Evolutionary conservation across 2,888 invertebrate species (phyloP).

Genomic region (Scotopteryx bipunctaria): DNA sequence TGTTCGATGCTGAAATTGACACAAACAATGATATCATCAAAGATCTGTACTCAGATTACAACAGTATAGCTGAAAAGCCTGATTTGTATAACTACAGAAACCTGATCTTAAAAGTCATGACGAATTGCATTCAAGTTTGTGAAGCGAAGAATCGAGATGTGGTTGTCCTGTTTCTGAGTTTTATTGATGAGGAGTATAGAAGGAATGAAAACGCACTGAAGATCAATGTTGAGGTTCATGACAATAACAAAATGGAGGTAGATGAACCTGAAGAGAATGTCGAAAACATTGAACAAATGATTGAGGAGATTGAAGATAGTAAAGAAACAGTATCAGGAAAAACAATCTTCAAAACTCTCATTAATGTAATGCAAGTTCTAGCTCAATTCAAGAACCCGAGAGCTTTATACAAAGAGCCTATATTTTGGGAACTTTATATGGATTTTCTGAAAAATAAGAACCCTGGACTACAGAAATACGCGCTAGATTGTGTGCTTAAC

Average conservation of each 20-base stretch:
- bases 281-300: slow-evolving; percentile 63
- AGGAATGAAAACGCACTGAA: slow-evolving; percentile 65
- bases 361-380: slow-evolving; percentile 89
- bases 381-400: slow-evolving; percentile 91
- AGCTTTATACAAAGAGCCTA: slow-evolving; percentile 89
- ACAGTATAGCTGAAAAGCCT: slow-evolving; percentile 81
- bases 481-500: slow-evolving; percentile 92
- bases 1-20: slow-evolving; percentile 66
- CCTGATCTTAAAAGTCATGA: slow-evolving; percentile 91
- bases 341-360: slow-evolving; percentile 79
- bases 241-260: slow-evolving; percentile 64
- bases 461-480: slow-evolving; percentile 90
- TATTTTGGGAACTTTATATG: slow-evolving; percentile 89
- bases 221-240: slow-evolving; percentile 85
- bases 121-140: slow-evolving; percentile 87
- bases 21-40: slow-evolving; percentile 55
- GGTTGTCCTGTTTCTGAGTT: slow-evolving; percentile 90
- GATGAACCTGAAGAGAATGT: slow-evolving; percentile 55
- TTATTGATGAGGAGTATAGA: slow-evolving; percentile 86
- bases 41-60: slow-evolving; percentile 64
- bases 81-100: slow-evolving; percentile 90
- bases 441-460: slow-evolving; percentile 92
- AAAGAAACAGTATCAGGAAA: slow-evolving; percentile 69
- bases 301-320: slow-evolving; percentile 56
- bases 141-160: slow-evolving; percentile 92